A percentile compares a stretch with the other conserved stretches of the same genome.
Conservation (phyloP, 2,797 vertebrate genomes). For the Notolabrus celidotus region DNA sequence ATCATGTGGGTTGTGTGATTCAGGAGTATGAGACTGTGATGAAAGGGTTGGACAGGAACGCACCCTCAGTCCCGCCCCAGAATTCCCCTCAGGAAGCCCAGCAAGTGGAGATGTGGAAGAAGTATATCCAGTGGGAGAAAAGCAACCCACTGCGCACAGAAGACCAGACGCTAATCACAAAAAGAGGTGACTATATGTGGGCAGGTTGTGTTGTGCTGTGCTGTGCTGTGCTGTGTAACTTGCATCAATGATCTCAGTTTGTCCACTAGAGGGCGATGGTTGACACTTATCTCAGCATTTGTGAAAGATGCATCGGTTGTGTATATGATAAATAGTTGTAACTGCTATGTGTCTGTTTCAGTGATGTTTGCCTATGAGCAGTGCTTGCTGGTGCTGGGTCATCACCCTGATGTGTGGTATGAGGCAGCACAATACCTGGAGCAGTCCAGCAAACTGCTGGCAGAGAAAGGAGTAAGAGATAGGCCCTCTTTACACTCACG, state of each 20-base stretch:
- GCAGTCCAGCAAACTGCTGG: conserved; percentile 97
- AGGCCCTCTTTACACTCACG: not conserved
- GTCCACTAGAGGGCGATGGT: conserved; percentile 49
- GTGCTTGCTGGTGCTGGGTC: conserved; percentile 97
- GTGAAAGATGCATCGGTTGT: not conserved
- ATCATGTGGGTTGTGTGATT: conserved; percentile 29
- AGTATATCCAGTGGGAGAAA: conserved; percentile 99
- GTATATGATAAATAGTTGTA: not conserved
- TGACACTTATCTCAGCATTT: not conserved
- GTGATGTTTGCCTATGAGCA: conserved; percentile 99
- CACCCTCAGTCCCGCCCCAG: conserved; percentile 97
- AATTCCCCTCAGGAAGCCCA: conserved; percentile 98
- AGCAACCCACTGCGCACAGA: conserved; percentile 98
- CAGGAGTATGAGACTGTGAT: conserved; percentile 99
- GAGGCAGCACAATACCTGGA: conserved; percentile 99
- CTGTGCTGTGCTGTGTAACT: not conserved
- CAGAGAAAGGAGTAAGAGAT: conserved; percentile 96
- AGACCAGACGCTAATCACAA: conserved; percentile 98
- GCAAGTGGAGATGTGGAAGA: conserved; percentile 99
- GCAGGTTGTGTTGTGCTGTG: too few species aligned
- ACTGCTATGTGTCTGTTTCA: conserved; percentile 70
- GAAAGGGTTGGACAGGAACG: conserved; percentile 98
- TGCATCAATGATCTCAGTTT: not conserved
- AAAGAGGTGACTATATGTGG: conserved; percentile 89
- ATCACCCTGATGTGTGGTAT: conserved; percentile 99